These are phyloP conservation scores for Dermolepida albohirtum DNA, from an alignment of 2,888 invertebrate genomes.

Conservation along the genomic window DNA sequence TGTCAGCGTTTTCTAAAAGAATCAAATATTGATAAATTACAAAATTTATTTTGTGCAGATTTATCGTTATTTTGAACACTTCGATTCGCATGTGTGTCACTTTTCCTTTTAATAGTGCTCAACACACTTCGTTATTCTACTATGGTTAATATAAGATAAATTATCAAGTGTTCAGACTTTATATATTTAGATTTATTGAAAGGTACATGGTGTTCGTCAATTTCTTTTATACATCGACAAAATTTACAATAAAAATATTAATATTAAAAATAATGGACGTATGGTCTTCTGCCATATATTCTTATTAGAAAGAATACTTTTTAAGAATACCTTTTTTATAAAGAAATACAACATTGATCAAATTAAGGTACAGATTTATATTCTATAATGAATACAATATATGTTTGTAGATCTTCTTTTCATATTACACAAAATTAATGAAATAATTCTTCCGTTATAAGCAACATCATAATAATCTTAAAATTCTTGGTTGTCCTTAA, in stretches of 20 bases:
- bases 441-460: too few relatives aligned
- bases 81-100: not conserved
- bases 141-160: constrained; percentile 1
- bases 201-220: constrained; percentile 1
- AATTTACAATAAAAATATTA: not conserved
- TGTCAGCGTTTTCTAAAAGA: constrained; percentile 3
- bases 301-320: too few relatives aligned
- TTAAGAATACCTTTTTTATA: too few relatives aligned
- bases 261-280: not conserved
- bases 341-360: too few relatives aligned
- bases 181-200: constrained; percentile 1
- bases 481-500: too few relatives aligned
- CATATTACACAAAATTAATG: too few relatives aligned
- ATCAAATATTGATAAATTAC: not conserved
- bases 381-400: too few relatives aligned
- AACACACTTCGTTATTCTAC: not conserved
- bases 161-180: constrained; percentile 1
- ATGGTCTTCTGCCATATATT: not conserved
- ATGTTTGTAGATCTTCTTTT: too few relatives aligned
- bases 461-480: too few relatives aligned
- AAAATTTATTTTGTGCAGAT: constrained; percentile 17
- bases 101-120: constrained; percentile 2
- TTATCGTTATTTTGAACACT: constrained; percentile 25
- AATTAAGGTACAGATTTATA: too few relatives aligned
- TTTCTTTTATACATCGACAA: constrained; percentile 5